Evolutionary conservation across 2,888 invertebrate genomes (phyloP), one percentile per base, ranked within the genome.

Genomic region (Lissocephala sabroskyi): DNA sequence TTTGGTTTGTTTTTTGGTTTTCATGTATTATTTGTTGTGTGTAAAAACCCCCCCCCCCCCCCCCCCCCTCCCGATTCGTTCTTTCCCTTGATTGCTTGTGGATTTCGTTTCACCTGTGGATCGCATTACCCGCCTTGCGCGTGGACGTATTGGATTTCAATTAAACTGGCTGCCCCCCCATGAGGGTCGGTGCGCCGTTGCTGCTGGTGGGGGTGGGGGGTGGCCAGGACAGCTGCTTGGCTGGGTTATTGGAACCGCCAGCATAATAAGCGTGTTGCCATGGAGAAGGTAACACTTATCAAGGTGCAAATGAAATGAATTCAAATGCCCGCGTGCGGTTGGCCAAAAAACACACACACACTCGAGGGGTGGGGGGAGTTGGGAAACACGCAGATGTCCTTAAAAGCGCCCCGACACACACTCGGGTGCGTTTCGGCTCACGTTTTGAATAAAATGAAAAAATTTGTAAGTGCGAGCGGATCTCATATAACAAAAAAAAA

Each of bases 311-410:
- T 75, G 67, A 74, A 78, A 65, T 60, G 61, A 63, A 75, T 75
- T 65, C 56, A 67, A 67, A 77, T 66, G 49, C 56, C 59, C 35
- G 35, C 16, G 35, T 73, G 63, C 51, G 66, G 68, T 62, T 49
- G 56, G 7, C 13, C 6, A 26, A 28, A 11, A 7, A 10, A 28
- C 14, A 41, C 14, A 28, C 14, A 41, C 28, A 16, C 29, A 28
- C 13, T 7, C 39, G 28, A 11, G 9, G 11, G 7, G 39, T 14
- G 18, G 23, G 11, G 36, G 11, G 17, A 17, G 28, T 56, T 46
- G 62, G 63, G 56, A 66, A 68, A 66, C 51, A 62, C 68, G 80
- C 80, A 80, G 82, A 81, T 82, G 81, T 81, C 79, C 74, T 76
- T 62, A 62, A 80, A 79, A 79, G 65, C 67, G 66, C 74, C 62